A percentile compares a stretch with the other conserved stretches of the same genome.
Conservation (phyloP, 1,140 invertebrate genomes). For the Drosophila auraria region DNA sequence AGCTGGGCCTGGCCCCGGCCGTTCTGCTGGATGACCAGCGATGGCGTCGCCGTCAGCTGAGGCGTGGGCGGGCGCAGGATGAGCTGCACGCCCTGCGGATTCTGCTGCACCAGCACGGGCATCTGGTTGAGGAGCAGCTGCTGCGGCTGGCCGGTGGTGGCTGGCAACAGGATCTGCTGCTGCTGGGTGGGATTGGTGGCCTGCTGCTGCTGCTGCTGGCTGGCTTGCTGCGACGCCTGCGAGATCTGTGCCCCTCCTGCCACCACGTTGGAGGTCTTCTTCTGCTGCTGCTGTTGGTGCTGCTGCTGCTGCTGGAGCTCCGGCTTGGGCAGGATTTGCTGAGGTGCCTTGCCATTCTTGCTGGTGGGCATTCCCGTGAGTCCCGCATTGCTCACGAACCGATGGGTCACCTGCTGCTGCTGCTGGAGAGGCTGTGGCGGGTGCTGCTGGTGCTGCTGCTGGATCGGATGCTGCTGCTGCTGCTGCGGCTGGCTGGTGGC, state of each 20-base stretch:
- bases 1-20: conserved; percentile 78
- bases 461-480: conserved; percentile 45
- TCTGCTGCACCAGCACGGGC: conserved; percentile 85
- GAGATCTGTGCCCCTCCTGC: conserved; percentile 65
- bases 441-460: conserved; percentile 38
- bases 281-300: conserved; percentile 46
- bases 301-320: conserved; percentile 53
- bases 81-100: conserved; percentile 86
- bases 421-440: conserved; percentile 56
- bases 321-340: conserved; percentile 83
- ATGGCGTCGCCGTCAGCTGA: conserved; percentile 85
- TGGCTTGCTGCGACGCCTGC: conserved; percentile 72
- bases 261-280: conserved; percentile 42
- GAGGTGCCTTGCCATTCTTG: conserved; percentile 75
- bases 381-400: conserved; percentile 62
- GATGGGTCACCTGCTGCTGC: conserved; percentile 64
- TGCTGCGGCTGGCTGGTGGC: conserved; percentile 61
- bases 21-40: conserved; percentile 85
- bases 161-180: conserved; percentile 80
- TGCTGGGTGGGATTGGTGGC: conserved; percentile 50
- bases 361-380: conserved; percentile 54
- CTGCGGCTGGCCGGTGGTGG: conserved; percentile 70
- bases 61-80: conserved; percentile 86
- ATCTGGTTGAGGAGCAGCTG: conserved; percentile 84
- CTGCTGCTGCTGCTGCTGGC: conserved; percentile 57